Evolutionary conservation across 2,113 vertebrate genomes (phyloP), one percentile per base, ranked within the genome.

Genomic region (Echinops telfairi): DNA sequence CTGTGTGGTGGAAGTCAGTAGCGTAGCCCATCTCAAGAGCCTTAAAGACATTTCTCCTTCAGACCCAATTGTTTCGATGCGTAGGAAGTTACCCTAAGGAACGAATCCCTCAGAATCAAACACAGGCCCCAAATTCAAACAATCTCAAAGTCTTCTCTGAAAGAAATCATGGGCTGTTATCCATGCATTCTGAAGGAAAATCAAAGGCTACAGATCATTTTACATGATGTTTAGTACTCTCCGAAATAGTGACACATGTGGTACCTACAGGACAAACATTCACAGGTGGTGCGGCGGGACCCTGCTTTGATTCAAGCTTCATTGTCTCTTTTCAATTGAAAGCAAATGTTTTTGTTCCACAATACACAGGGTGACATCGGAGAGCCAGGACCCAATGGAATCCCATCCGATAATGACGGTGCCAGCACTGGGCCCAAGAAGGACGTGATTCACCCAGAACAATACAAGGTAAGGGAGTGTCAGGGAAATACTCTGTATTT

Each of bases 401-500:
- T 96, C 79, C 97, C 96, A 1, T 95, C 96, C 0, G 96, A 97
- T 86, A 40, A 0, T 31, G 91, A 96, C 0, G 10, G 10, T 1
- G 70, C 83, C 27, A 17, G 57, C 2, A 0, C 2, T 66, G 82
- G 91, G 0, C 82, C 62, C 64, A 43, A 31, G 0, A 31, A 62
- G 2, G 96, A 96, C 0, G 64, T 27, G 0, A 47, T 96, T 71
- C 77, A 94, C 2, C 53, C 70, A 0, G 97, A 97, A 16, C 92
- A 95, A 47, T 96, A 98, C 70, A 98, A 98, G 97, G 98, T 98
- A 98, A 98, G 22, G 27, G 2, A 1, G 14, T n/a, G 38, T 25
- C 25, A 8, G 23, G n/a, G 27, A 43, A 83, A 57, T 0, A 0
- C 2, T 16, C 58, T 20, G 1, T 3, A 14, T 58, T 64, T 43